phyloP scores from a whole-genome alignment of 2,797 vertebrate species.

The Ceyx erithaca region DNA sequence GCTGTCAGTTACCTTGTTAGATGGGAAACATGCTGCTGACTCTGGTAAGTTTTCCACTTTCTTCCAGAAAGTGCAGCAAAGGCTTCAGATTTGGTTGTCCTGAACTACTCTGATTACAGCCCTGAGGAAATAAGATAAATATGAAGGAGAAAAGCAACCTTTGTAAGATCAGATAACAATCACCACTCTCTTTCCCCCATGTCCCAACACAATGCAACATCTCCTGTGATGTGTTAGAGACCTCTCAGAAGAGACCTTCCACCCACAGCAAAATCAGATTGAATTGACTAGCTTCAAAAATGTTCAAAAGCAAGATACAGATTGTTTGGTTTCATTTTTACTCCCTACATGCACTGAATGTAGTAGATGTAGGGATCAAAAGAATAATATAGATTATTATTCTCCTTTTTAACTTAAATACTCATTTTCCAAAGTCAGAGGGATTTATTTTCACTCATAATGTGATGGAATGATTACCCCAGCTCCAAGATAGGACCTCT shows the following conservation, averaged over 20 bases:
- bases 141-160: background rate
- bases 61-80: background rate
- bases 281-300: background rate
- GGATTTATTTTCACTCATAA: background rate
- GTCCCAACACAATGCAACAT: background rate
- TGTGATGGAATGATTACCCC: background rate
- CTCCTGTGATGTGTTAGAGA: background rate
- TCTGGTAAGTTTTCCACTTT: background rate
- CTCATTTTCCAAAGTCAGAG: background rate
- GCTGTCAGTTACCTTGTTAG: background rate
- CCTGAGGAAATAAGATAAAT: background rate
- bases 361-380: background rate
- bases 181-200: background rate
- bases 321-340: background rate
- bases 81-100: background rate
- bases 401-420: background rate
- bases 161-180: background rate
- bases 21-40: background rate
- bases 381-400: background rate
- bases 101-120: background rate
- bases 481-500: background rate
- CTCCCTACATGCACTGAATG: accelerated
- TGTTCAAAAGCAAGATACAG: background rate
- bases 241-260: background rate
- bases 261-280: background rate